Evolutionary conservation across 2,113 vertebrate species (phyloP), one percentile per base, ranked within the genome.

Genomic region (Tragelaphus imberbis): DNA sequence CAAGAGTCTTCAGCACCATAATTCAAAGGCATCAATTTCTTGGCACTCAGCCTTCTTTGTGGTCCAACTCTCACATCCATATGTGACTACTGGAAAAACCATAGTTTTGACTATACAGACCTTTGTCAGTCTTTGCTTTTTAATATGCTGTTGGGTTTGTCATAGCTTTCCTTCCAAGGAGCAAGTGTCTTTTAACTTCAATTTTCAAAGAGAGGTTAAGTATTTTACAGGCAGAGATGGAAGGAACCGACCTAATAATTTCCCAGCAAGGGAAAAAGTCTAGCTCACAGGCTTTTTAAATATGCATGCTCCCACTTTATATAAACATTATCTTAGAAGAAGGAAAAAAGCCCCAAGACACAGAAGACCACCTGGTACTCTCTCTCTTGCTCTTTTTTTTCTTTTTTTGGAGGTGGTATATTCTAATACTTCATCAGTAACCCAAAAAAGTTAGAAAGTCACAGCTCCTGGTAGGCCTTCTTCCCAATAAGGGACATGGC

Each of bases 191-290:
- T 71, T 23, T 71, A 71, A 71, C 68, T 40, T 75, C n/a, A 94
- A 84, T 91, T 94, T 92, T 94, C 51, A 58, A 96, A 94, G 47
- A 63, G 82, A 93, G 17, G 51, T 90, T 94, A 92, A 51, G 71
- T 84, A 86, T 89, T 84, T 89, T 84, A 96, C 84, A 81, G 40
- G 19, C 65, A 84, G 44, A 88, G 79, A 90, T 49, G 16, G 10
- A 97, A 58, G 77, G 25, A 95, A 90, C 15, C 44, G 19, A 84
- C 47, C 49, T 85, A 86, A 47, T 56, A 81, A 87, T 84, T 47
- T 92, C 19, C 77, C 75, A 95, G 44, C 30, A 88, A n/a, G 77
- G 82, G 77, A 27, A 94, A 63, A 95, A 15, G 13, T 88, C 40
- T 71, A 56, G 79, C 27, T 94, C 33, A 85, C 25, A 71, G 90